Percentiles rank a stretch among this genome's conserved stretches.
phyloP scores from a whole-genome alignment of 2,888 invertebrate species.

The Quadriops clusia region DNA sequence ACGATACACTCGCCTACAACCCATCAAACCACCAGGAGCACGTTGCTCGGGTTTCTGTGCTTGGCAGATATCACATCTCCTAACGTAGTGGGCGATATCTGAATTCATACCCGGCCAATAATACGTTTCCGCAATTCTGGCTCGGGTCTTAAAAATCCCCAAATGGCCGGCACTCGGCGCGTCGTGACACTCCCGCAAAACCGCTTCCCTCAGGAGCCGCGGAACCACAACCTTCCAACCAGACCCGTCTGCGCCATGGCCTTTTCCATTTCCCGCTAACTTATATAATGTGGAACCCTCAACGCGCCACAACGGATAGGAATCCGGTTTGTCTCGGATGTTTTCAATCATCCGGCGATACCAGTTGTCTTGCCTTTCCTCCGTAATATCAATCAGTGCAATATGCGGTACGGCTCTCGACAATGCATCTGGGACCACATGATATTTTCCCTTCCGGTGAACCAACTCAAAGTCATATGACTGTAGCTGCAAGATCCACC shows the following conservation, averaged over 20 bases:
- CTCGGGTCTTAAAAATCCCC: slow-evolving; percentile 17
- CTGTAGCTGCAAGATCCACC: slow-evolving; percentile 13
- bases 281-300: slow-evolving; percentile 13
- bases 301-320: slow-evolving; percentile 16
- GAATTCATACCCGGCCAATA: slow-evolving; percentile 19
- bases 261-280: slow-evolving; percentile 8
- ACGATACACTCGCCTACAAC: neutral
- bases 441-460: slow-evolving; percentile 16
- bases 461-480: slow-evolving; percentile 14
- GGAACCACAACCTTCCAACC: slow-evolving; percentile 16
- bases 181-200: slow-evolving; percentile 11
- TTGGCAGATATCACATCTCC: slow-evolving; percentile 1
- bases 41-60: neutral
- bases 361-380: slow-evolving; percentile 10
- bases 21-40: neutral
- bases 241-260: slow-evolving; percentile 8
- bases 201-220: slow-evolving; percentile 5
- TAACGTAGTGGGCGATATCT: slow-evolving; percentile 12
- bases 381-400: neutral
- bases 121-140: slow-evolving; percentile 9
- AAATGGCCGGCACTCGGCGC: slow-evolving; percentile 15
- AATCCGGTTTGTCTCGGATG: slow-evolving; percentile 9
- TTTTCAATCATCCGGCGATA: slow-evolving; percentile 12
- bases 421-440: slow-evolving; percentile 16
- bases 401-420: slow-evolving; percentile 11